Conservation (phyloP, 1,140 invertebrate species). For the Caerostris darwini region DNA sequence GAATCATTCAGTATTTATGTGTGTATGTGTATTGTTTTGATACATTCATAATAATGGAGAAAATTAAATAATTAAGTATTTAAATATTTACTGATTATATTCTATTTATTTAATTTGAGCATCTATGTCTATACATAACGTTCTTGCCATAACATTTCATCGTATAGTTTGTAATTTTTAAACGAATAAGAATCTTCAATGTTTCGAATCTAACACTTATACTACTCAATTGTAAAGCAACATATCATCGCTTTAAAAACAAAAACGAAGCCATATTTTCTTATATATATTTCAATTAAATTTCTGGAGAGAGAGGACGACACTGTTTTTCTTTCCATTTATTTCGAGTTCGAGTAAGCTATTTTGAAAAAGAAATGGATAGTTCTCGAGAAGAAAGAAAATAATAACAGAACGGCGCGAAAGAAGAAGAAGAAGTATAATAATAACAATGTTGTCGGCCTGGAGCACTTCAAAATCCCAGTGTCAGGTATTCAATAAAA, state of each 20-base stretch:
- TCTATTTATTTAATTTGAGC: too few relatives aligned
- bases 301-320: background rate
- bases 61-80: too few relatives aligned
- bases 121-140: too few relatives aligned
- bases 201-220: background rate
- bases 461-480: conserved; percentile 10
- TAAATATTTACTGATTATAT: too few relatives aligned
- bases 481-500: conserved; percentile 72
- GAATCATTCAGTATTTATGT: too few relatives aligned
- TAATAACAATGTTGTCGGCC: conserved; percentile 20
- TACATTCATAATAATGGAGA: too few relatives aligned
- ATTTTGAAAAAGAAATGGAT: background rate
- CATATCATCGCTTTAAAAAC: background rate
- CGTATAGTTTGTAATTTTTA: too few relatives aligned
- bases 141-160: too few relatives aligned
- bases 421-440: background rate
- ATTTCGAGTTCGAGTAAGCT: background rate
- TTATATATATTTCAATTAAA: conserved; percentile 33
- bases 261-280: background rate
- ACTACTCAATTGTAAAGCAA: background rate
- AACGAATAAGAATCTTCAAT: too few relatives aligned
- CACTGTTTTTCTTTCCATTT: background rate
- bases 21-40: too few relatives aligned
- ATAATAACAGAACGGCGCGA: background rate
- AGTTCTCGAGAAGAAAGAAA: background rate